Evolutionary conservation across 2,888 invertebrate species (phyloP), one percentile per base, ranked within the genome.

Genomic region (Barypeithes pellucidus): DNA sequence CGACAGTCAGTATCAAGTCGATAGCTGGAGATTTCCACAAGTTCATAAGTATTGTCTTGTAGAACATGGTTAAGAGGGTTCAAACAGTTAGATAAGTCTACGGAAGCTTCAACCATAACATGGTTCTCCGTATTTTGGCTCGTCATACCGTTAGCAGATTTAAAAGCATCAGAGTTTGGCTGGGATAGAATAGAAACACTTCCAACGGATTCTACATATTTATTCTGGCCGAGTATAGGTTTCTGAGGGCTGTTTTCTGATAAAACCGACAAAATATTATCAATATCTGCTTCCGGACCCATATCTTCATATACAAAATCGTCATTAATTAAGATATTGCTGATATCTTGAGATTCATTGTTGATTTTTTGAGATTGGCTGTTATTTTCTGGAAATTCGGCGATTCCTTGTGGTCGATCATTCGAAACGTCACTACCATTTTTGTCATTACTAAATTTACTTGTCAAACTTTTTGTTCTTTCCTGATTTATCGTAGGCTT

Each of bases 261-360:
- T 11, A 87, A 79, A 52, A 82, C 77, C 67, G 85, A 84, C 54
- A 88, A 76, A 43, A 86, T 83, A 63, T 76, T 77, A n/a, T 79
- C 78, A 7, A 80, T 78, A 54, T 80, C 77, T 20, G 75, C 54
- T 14, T 75, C 20, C 16, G 75, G 54, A 8, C 73, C 43, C 18
- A 75, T 80, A 14, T 79, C 80, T 50, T 84, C 81, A 2, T 84
- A 81, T 11, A 82, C 73, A 57, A 87, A 80, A 78, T 87, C 87
- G 7, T 81, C 79, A 11, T 83, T 77, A 73, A 86, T 86, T 63
- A 85, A 82, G 7, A 77, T 69, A 9, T 8, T 43, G 41, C 3
- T 14, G 14, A 41, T 41, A 12, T 41, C 12, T 41, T n/a, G 41
- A n/a, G 3, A 14, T 12, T 41, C 14, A 41, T 24, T 22, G 5